Evolutionary conservation across 1,140 invertebrate genomes (phyloP), one percentile per base, ranked within the genome.

Genomic region (Drosophila aff.): DNA sequence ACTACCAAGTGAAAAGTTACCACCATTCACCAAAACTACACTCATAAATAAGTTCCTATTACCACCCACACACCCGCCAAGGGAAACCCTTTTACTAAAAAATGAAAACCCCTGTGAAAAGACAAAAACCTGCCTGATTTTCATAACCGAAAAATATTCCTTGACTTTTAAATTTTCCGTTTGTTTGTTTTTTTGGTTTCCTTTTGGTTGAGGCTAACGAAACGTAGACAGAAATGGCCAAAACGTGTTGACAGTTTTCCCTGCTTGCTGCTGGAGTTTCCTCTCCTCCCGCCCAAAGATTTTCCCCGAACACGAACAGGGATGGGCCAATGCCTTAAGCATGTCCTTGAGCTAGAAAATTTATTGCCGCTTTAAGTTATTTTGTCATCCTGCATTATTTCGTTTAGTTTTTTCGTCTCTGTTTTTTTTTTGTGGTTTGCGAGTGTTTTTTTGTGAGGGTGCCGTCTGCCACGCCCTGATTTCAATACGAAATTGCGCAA

Each of bases 341-440:
- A 80, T 79, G 78, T 80, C 78, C 78, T 80, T 80, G 78, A 80
- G 76, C 76, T 75, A 74, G 47, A 79, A 60, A 80, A 77, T 80
- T 80, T 80, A 80, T 80, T 41, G 76, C 58, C 59, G 63, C 78
- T 79, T 80, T 80, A 80, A 80, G 78, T 80, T 80, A 80, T 79
- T 80, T 80, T 79, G 78, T 80, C 78, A 79, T 80, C 26, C 72
- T 80, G 76, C 76, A 80, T 79, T 80, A 80, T 80, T 79, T 75
- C 52, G 78, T 80, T 80, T 74, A 74, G 60, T 79, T 74, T 46
- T 65, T 23, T 52, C 46, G 10, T 26, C 47, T 13, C 38, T 41
- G 33, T 31, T 59, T 43, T 47, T 50, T 53, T 38, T 38, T 43
- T 13, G 15, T 47, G 43, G 36, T 40, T 43, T 50, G 61, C 23